Evolutionary conservation across 2,113 vertebrate species (phyloP), one percentile per base, ranked within the genome.

Genomic region (Alaudala cheleensis): DNA sequence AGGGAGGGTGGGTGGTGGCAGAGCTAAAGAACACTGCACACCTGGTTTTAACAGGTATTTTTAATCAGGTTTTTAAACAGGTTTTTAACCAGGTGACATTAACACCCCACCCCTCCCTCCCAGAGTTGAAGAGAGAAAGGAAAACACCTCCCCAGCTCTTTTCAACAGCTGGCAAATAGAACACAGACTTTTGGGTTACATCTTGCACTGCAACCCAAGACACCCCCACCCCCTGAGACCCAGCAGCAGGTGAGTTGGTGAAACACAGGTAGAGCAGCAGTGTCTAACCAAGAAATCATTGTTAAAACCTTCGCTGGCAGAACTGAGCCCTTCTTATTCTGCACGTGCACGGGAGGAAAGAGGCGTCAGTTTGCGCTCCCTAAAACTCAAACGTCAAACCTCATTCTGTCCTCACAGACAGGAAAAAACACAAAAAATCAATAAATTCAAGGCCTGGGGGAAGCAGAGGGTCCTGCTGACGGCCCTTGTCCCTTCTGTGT

Each of bases 401-500:
- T 51, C 11, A 0, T 20, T 29, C 4, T 62, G 81, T 67, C 33
- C 66, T 53, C 44, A 17, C 25, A 49, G 28, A 11, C 3, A 25
- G 58, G 8, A 44, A 45, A 39, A 49, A 81, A 23, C 42, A 19
- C 13, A 15, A 37, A 37, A 37, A 37, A 37, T 37, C 37, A 14
- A 14, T 7, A 8, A 18, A 42, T 17, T 16, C 29, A 40, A 11
- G 34, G 3, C 40, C 4, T 54, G 42, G 49, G 49, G 58, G 56
- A 31, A 81, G 49, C 25, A 49, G 3, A 24, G 28, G 23, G 47
- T 65, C 33, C 12, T 69, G 89, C 20, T 67, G 12, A 57, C 77
- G 93, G 60, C 40, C 17, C 69, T 61, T 94, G 40, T 49, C 2
- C 40, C 88, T 88, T 97, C 25, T 96, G 71, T 95, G 72, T 97